A percentile compares a stretch with the other conserved stretches of the same genome.
These are phyloP conservation scores for Loriculus beryllinus DNA, from an alignment of 2,797 vertebrate species.

Conservation along the genomic window DNA sequence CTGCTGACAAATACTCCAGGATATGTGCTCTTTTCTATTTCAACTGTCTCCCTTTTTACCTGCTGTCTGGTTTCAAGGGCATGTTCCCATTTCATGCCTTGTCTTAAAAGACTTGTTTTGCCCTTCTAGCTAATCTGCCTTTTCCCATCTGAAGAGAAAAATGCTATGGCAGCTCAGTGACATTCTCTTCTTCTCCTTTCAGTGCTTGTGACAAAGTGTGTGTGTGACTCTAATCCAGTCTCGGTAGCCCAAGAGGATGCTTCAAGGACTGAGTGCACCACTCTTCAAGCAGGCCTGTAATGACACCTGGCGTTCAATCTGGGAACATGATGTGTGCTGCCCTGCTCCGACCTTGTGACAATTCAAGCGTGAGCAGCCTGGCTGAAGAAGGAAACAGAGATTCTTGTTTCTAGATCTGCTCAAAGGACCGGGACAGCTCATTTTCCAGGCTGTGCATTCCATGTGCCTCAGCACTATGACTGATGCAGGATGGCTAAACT, in stretches of 20 bases:
- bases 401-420: not conserved
- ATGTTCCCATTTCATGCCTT: not conserved
- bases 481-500: too few relatives aligned
- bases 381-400: not conserved
- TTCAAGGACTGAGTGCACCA: accelerated
- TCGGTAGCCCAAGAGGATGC: not conserved
- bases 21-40: not conserved
- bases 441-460: not conserved
- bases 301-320: not conserved
- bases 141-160: not conserved
- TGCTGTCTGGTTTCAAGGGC: not conserved
- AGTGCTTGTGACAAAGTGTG: not conserved
- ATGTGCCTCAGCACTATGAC: accelerated
- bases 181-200: not conserved
- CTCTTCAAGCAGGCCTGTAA: not conserved
- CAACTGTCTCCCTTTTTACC: not conserved
- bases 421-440: accelerated
- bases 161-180: not conserved
- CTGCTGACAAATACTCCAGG: not conserved
- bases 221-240: too few relatives aligned
- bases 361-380: not conserved
- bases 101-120: not conserved
- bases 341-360: not conserved
- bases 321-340: not conserved
- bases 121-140: not conserved